Evolutionary conservation across 2,113 vertebrate species (phyloP).

Genomic region (Prunella fulvescens): DNA sequence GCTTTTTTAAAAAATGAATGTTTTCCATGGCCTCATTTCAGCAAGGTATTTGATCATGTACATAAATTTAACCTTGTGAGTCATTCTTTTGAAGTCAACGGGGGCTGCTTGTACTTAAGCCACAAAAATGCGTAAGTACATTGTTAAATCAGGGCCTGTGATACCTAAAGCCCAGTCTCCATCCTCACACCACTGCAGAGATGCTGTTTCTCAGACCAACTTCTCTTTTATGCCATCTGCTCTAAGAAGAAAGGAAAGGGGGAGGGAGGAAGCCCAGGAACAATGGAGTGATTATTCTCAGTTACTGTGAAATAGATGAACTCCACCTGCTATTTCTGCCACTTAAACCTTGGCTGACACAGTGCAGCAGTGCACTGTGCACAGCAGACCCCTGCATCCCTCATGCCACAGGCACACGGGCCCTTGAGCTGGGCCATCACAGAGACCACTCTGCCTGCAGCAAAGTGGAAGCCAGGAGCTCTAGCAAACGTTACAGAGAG

Average conservation of each 20-base stretch:
- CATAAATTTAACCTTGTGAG: slow-evolving; percentile 56
- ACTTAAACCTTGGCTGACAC: slow-evolving; percentile 36
- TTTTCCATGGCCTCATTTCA: slow-evolving; percentile 50
- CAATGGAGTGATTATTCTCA: slow-evolving; percentile 54
- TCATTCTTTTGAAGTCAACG: slow-evolving; percentile 49
- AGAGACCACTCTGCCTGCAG: background rate
- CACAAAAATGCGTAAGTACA: background rate
- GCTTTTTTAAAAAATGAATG: slow-evolving; percentile 18
- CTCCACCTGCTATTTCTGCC: slow-evolving; percentile 55
- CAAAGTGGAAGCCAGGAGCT: background rate
- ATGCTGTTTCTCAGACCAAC: background rate
- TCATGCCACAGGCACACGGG: background rate
- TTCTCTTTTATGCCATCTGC: slow-evolving; percentile 23
- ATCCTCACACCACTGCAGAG: background rate
- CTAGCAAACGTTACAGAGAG: background rate
- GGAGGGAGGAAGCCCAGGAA: slow-evolving; percentile 27
- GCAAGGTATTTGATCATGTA: slow-evolving; percentile 46
- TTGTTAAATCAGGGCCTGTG: slow-evolving; percentile 4
- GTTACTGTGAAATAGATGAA: slow-evolving; percentile 55
- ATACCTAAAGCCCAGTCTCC: background rate
- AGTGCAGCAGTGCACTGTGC: background rate
- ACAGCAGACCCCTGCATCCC: background rate
- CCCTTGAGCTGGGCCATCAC: background rate
- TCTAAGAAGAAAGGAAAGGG: background rate
- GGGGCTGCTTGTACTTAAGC: slow-evolving; percentile 29